Evolutionary conservation across 2,888 invertebrate genomes (phyloP).

Genomic region (Cantharis nigra): DNA sequence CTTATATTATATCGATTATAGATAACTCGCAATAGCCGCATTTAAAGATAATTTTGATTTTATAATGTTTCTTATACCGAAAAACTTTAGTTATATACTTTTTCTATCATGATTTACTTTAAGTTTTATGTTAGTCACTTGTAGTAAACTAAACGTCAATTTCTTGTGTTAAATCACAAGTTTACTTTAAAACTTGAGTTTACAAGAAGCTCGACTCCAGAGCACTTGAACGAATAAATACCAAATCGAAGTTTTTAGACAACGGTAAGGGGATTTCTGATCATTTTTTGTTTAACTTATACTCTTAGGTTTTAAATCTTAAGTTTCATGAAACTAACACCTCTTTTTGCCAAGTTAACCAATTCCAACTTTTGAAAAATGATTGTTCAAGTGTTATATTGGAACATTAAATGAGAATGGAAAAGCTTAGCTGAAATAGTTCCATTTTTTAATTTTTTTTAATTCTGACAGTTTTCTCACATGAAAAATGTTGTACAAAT

Average conservation of each 20-base stretch:
- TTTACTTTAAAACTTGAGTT: neutral
- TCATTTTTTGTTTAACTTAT: neutral
- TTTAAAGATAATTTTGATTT: neutral
- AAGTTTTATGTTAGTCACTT: neutral
- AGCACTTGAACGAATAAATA: neutral
- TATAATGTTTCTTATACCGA: neutral
- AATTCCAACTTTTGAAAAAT: neutral
- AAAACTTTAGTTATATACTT: neutral
- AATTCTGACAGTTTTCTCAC: neutral
- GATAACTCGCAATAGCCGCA: neutral
- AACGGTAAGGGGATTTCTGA: neutral
- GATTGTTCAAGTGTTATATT: neutral
- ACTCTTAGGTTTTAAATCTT: neutral
- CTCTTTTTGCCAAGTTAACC: neutral
- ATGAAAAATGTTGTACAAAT: neutral
- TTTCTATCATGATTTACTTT: neutral
- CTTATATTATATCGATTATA: neutral
- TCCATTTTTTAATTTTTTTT: neutral
- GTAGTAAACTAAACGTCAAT: neutral
- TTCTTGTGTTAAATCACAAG: neutral
- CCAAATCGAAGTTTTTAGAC: neutral
- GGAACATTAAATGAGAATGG: neutral
- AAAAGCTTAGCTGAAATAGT: neutral
- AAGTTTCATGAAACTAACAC: neutral
- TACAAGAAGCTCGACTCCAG: neutral